These are phyloP conservation scores for Pseudeuparius sepicola DNA, from an alignment of 2,888 invertebrate genomes.

Conservation along the genomic window DNA sequence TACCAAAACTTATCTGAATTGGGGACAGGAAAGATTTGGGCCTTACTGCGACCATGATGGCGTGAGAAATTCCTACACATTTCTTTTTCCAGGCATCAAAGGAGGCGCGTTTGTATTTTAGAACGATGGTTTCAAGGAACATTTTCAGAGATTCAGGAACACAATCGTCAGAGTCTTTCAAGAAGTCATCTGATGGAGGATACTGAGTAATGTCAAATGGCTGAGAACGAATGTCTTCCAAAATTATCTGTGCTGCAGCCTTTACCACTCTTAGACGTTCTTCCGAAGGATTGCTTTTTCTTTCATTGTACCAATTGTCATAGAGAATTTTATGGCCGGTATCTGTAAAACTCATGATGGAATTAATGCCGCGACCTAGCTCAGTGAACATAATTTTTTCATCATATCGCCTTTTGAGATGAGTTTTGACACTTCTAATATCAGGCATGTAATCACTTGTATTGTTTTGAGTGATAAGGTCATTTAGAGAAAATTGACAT, in stretches of 20 bases:
- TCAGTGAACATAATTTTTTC: no score
- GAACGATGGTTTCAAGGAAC: no score
- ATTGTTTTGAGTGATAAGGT: conserved; percentile 3
- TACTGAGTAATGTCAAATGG: conserved; percentile 11
- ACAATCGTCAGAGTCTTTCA: conserved; percentile 9
- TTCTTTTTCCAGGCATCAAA: no score
- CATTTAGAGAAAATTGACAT: conserved; percentile 7
- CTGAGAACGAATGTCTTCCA: conserved; percentile 12
- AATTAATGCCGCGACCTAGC: no score
- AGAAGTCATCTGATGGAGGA: conserved; percentile 13
- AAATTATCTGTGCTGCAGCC: conserved; percentile 13
- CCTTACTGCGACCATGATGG: no score
- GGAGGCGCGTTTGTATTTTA: no score
- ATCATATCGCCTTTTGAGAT: no score
- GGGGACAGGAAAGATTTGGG: no score
- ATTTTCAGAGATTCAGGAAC: no score
- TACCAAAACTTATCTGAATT: no score
- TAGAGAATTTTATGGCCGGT: conserved; percentile 8
- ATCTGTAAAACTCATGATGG: conserved; percentile 3
- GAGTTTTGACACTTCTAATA: conserved; percentile 6
- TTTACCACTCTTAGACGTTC: conserved; percentile 13
- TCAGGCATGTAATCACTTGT: conserved; percentile 7
- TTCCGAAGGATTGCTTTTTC: conserved; percentile 4
- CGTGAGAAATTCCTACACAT: no score
- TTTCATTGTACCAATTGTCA: conserved; percentile 11